Evolutionary conservation across 2,797 vertebrate genomes (phyloP), one percentile per base, ranked within the genome.

Genomic region (Oophaga sylvatica): DNA sequence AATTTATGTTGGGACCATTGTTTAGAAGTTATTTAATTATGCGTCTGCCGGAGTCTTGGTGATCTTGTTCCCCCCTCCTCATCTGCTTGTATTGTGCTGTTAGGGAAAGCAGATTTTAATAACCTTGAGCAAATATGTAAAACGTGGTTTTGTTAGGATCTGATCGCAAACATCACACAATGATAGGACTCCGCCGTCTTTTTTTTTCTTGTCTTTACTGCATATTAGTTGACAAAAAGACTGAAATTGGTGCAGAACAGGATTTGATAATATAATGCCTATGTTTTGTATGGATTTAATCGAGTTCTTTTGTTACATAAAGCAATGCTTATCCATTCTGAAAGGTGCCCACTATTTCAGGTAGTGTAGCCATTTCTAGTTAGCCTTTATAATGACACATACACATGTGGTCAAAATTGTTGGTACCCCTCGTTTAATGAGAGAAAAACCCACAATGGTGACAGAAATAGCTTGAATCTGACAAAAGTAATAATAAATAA

Each of bases 21-120:
- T 81, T 81, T 71, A 60, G 84, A 77, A 81, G 26, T 77, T 67
- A 89, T 86, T 88, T 86, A 81, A 83, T 89, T 82, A 89, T 78
- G 62, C 31, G 31, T 35, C 79, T 29, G 84, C 67, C 59, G 29
- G 59, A 26, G 48, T 81, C 83, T 77, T 67, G 80, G 70, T 82
- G 78, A 81, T 81, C 65, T 26, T 9, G 20, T 10, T 31, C 41
- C 20, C 70, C 35, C 70, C 70, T 31, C 70, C 26, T 5, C 63
- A 9, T 20, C 20, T 59, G 48, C 31, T 29, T 57, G 62, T 80
- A 81, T 88, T 88, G 78, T 77, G 78, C 80, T 56, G 10, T 71
- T 80, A 63, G 31, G n/a, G 73, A 73, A 53, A 88, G 60, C 76
- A 41, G 67, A 73, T 88, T 68, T 89, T 68, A 68, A 82, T 89